Base-by-base conservation (phyloP, 1,140 invertebrate species). In the Maconellicoccus hirsutus region DNA sequence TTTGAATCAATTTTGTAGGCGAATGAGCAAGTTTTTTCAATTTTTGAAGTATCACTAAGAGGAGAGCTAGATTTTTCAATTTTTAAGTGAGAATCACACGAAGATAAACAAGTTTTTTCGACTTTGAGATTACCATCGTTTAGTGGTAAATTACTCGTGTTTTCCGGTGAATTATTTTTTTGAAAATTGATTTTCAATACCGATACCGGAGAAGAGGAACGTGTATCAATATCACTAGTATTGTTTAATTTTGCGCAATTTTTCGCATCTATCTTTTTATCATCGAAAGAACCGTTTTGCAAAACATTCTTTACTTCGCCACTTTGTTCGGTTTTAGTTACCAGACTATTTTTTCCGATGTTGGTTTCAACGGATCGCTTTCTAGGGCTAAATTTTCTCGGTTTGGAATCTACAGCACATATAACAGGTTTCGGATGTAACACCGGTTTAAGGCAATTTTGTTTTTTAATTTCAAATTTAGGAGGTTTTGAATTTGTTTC, bases 401-500 rank as follows among this genome's bases (percentile, higher is more conserved):
- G n/a, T 52, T 52, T 33, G 4, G 59, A 38, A 39, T 42, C 63
- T 21, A 25, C 66, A 39, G 61, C 21, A 26, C 19, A 61, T 21
- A 72, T 70, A 59, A 73, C 29, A 26, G 71, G 22, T 72, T 74
- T 74, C 12, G 71, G 70, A 22, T 59, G 22, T 23, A 71, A 14
- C 38, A 59, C 19, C 14, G 70, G 70, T 71, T 71, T 71, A 6
- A 1, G 38, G 23, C 42, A 26, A 66, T 14, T 19, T 66, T 66
- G 61, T 66, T 23, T 26, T 66, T 66, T 66, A 22, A 1, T 63
- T 66, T 63, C 71, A 10, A 25, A 72, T 52, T 52, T 52, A 52
- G 42, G 16, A 52, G 42, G 42, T 52, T 52, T 52, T 14, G 42
- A 52, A 16, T 52, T 52, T 3, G 16, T 52, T 52, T 52, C 42